These are phyloP conservation scores for Eupithecia tripunctaria DNA, from an alignment of 2,888 invertebrate species.

Conservation along the genomic window DNA sequence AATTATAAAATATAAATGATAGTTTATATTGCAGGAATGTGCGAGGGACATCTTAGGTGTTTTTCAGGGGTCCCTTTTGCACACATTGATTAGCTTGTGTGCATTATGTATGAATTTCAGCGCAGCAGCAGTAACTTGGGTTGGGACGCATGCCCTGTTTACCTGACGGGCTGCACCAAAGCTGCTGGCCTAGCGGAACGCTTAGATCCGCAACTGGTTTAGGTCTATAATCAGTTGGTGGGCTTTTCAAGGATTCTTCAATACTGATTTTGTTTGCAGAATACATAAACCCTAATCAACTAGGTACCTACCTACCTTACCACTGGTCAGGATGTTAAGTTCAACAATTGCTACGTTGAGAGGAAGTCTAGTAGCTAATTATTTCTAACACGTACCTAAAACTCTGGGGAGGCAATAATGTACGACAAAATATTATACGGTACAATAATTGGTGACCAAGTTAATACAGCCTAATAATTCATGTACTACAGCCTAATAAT, in stretches of 20 bases:
- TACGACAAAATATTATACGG: too few species aligned
- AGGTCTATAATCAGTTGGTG: not conserved
- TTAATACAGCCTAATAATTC: too few species aligned
- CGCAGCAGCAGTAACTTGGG: conserved; percentile 33
- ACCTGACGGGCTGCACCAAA: not conserved
- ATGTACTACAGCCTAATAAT: too few species aligned
- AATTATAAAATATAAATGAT: conserved; percentile 57
- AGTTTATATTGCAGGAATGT: conserved; percentile 56
- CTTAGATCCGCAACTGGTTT: not conserved
- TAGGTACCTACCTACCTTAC: not conserved
- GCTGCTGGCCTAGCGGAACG: not conserved
- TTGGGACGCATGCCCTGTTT: not conserved
- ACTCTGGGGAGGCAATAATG: too few species aligned
- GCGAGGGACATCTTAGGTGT: conserved; percentile 37
- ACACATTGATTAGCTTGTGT: conserved; percentile 75
- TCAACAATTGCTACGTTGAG: too few species aligned
- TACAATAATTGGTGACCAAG: too few species aligned
- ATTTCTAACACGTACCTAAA: too few species aligned
- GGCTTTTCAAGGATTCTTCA: not conserved
- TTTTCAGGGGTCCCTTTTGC: conserved; percentile 66
- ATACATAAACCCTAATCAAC: not conserved
- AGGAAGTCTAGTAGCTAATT: too few species aligned
- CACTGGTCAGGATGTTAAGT: not conserved
- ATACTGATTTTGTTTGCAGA: not conserved
- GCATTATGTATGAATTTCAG: conserved; percentile 72